These are phyloP conservation scores for Drosophila cardini DNA, from an alignment of 1,140 invertebrate genomes.

Conservation along the genomic window DNA sequence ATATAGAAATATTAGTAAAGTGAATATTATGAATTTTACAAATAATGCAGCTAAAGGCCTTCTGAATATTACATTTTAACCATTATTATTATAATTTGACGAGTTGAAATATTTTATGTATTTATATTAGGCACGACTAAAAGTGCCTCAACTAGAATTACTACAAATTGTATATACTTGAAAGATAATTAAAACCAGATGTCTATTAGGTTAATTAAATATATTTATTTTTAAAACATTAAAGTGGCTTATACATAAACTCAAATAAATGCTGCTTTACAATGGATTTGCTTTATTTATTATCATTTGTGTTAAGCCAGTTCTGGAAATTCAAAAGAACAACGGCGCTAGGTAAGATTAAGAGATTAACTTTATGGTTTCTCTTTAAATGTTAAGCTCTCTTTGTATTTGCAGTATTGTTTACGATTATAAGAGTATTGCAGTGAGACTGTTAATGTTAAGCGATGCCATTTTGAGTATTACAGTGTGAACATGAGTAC, in stretches of 20 bases:
- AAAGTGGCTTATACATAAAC: background rate
- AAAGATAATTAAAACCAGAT: too few relatives aligned
- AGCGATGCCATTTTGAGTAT: conserved; percentile 37
- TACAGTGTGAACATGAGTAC: background rate
- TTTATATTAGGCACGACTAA: too few relatives aligned
- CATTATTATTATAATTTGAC: background rate
- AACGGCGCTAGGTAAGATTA: background rate
- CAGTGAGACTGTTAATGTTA: conserved; percentile 2
- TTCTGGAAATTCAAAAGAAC: background rate
- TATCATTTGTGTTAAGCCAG: background rate
- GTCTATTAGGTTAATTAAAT: too few relatives aligned
- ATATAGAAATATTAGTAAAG: too few relatives aligned
- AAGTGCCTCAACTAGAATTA: too few relatives aligned
- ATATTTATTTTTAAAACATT: too few relatives aligned
- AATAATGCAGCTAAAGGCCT: background rate
- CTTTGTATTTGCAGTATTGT: background rate
- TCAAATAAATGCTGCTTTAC: background rate
- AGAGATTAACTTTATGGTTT: background rate
- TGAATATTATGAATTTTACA: too few relatives aligned
- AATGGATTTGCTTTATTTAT: conserved; percentile 1
- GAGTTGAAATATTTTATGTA: too few relatives aligned
- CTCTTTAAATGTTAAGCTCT: conserved; percentile 16
- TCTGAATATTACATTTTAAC: background rate
- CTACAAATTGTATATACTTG: too few relatives aligned
- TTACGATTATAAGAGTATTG: background rate